These are phyloP conservation scores for Potorous gilbertii DNA, from an alignment of 2,797 vertebrate species.

Conservation along the genomic window DNA sequence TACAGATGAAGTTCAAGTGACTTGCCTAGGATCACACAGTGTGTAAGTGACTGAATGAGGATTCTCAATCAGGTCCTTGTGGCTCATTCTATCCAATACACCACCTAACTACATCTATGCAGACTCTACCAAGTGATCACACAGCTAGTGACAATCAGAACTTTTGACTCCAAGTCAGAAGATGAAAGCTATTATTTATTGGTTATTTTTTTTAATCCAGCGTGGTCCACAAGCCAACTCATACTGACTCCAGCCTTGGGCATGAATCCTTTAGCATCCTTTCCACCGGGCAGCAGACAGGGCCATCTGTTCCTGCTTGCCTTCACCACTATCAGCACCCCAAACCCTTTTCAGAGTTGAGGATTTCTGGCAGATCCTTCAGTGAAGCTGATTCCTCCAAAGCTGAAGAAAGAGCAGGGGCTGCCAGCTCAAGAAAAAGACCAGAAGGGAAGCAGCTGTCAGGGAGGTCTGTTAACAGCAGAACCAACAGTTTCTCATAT, in stretches of 20 bases:
- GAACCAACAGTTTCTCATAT: slow-evolving; percentile 1
- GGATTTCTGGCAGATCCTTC: slow-evolving; percentile 1
- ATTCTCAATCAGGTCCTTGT: background rate
- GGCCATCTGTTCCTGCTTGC: background rate
- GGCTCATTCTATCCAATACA: background rate
- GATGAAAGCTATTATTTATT: background rate
- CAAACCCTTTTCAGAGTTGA: background rate
- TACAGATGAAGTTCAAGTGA: background rate
- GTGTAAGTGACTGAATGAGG: background rate
- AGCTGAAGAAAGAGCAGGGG: slow-evolving; percentile 2
- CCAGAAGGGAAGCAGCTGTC: background rate
- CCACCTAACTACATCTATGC: background rate
- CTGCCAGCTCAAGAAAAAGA: background rate
- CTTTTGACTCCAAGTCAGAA: background rate
- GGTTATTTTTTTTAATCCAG: background rate
- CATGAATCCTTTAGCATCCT: background rate
- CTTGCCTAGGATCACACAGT: background rate
- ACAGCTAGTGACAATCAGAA: background rate
- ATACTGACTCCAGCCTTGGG: background rate
- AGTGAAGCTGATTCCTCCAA: background rate
- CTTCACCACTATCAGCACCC: background rate
- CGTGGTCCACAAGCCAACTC: background rate
- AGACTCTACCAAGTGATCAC: background rate
- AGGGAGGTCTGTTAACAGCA: slow-evolving; percentile 1
- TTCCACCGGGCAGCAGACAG: background rate